Evolutionary conservation across 2,888 invertebrate genomes (phyloP).

Genomic region (Pantelozetes paolii): DNA sequence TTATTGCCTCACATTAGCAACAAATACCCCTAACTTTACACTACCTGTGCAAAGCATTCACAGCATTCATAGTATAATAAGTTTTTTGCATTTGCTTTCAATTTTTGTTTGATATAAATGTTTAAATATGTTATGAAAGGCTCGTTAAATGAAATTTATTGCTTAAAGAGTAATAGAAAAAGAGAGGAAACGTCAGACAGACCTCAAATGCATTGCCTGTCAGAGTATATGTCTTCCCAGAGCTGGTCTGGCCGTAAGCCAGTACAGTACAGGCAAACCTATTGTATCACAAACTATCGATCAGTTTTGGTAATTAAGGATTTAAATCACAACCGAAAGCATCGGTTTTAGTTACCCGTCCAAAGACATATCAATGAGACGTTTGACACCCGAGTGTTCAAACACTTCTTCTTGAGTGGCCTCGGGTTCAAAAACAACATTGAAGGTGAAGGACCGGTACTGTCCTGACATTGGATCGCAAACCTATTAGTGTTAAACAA

Average conservation of each 20-base stretch:
- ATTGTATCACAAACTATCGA: slow-evolving; percentile 8
- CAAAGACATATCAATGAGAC: slow-evolving; percentile 86
- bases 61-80: not conserved
- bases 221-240: slow-evolving; percentile 91
- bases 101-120: no score
- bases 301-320: not conserved
- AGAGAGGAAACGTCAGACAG: not conserved
- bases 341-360: slow-evolving; percentile 61
- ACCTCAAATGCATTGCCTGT: slow-evolving; percentile 61
- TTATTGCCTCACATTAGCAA: slow-evolving; percentile 14
- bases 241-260: slow-evolving; percentile 95
- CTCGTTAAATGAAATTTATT: not conserved
- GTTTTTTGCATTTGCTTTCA: no score
- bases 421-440: slow-evolving; percentile 87
- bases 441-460: slow-evolving; percentile 73
- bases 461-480: slow-evolving; percentile 53
- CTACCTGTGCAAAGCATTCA: not conserved
- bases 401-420: slow-evolving; percentile 78
- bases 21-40: not conserved
- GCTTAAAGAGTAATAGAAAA: not conserved
- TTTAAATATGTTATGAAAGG: not conserved
- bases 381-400: slow-evolving; percentile 82
- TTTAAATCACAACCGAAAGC: not conserved
- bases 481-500: slow-evolving; percentile 50
- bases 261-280: slow-evolving; percentile 84